A percentile compares a stretch with the other conserved stretches of the same genome.
Evolutionary conservation across 2,888 invertebrate genomes (phyloP).

Genomic region (Aquatica leii): DNA sequence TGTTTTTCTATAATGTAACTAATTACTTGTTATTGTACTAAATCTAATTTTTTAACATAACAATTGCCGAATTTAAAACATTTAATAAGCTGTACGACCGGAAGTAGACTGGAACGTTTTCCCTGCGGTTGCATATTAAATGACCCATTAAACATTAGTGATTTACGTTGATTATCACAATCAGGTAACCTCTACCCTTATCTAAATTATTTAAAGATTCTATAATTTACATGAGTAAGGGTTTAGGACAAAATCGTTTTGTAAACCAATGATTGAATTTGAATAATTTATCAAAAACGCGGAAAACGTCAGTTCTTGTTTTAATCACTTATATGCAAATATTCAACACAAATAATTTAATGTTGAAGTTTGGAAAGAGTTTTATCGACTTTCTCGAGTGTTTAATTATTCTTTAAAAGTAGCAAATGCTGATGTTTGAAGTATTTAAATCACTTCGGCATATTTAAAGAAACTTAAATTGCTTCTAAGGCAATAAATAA

Average conservation of each 20-base stretch:
- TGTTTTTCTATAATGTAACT: no score
- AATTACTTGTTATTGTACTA: no score
- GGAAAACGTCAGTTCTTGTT: no score
- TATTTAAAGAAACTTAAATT: conserved; percentile 11
- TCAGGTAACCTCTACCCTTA: conserved; percentile 2
- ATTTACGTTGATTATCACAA: conserved; percentile 13
- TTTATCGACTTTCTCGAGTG: background rate
- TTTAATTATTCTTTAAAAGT: conserved; percentile 18
- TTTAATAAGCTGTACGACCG: conserved; percentile 6
- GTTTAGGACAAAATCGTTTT: background rate
- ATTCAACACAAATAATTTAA: background rate
- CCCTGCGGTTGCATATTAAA: conserved; percentile 4
- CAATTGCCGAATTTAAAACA: conserved; percentile 7
- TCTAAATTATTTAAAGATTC: conserved; percentile 13
- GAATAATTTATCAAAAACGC: background rate
- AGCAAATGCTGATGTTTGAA: background rate
- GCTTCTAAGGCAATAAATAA: background rate
- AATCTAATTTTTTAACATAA: no score
- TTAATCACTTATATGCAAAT: background rate
- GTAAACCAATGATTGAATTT: background rate
- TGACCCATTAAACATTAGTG: conserved; percentile 11
- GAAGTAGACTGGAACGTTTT: conserved; percentile 9
- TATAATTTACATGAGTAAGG: background rate
- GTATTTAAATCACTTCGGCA: conserved; percentile 6
- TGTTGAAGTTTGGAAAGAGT: background rate